These are phyloP conservation scores for Opisthograptis luteolata DNA, from an alignment of 2,888 invertebrate species.

Conservation along the genomic window DNA sequence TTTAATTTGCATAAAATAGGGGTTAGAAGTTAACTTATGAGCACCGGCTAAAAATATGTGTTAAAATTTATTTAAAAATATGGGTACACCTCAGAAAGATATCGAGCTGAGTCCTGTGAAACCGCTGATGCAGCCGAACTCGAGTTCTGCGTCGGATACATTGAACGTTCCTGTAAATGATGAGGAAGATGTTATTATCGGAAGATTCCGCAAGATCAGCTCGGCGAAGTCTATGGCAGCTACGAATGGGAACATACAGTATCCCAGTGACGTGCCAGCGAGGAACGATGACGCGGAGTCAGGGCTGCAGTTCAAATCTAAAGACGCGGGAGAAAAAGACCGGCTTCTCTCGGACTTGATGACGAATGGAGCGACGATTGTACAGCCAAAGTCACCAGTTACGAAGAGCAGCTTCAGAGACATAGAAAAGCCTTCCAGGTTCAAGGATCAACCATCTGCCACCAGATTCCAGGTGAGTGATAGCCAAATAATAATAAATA, in stretches of 20 bases:
- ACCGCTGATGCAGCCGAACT: conserved; percentile 41
- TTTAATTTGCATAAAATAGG: conserved; percentile 8
- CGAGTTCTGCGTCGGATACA: conserved; percentile 48
- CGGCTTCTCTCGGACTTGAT: conserved; percentile 55
- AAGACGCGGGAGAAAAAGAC: conserved; percentile 60
- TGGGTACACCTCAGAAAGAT: conserved; percentile 70
- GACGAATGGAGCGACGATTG: conserved; percentile 47
- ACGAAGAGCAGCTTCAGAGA: conserved; percentile 87
- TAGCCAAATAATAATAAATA: no score
- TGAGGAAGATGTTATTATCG: conserved; percentile 80
- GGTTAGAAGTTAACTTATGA: conserved; percentile 8
- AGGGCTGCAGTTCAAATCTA: conserved; percentile 67
- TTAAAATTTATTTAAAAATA: conserved; percentile 39
- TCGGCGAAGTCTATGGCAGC: conserved; percentile 83
- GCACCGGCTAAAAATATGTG: conserved; percentile 27
- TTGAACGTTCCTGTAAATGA: conserved; percentile 58
- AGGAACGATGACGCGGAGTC: conserved; percentile 66
- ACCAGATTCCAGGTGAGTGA: conserved; percentile 84
- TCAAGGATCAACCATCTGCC: conserved; percentile 85
- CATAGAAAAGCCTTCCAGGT: conserved; percentile 85
- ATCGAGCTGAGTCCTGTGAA: conserved; percentile 75
- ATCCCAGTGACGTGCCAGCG: conserved; percentile 62
- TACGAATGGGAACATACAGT: conserved; percentile 78
- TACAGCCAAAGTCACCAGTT: conserved; percentile 54
- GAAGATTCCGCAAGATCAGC: conserved; percentile 79